Base-by-base conservation (phyloP, 2,113 vertebrate species). In the Ramphastos sulfuratus region DNA sequence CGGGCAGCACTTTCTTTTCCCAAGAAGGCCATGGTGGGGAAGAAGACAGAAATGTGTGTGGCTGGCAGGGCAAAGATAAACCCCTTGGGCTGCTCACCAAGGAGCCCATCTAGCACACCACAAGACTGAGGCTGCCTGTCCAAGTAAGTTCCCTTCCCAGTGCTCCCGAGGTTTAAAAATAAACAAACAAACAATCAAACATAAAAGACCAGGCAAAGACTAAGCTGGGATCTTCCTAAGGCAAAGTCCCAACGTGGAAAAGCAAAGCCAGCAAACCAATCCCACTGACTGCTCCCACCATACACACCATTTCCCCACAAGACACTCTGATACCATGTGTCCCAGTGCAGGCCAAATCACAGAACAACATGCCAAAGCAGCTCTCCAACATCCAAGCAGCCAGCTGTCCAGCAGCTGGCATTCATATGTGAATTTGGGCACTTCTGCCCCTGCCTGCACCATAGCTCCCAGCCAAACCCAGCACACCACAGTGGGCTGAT, bases 401-500 rank as follows among this genome's bases (percentile, higher is more conserved):
- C 25, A 58, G 25, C 27, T 25, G 50, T 59, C 30, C 17, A 42
- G 71, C 52, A 85, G 39, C 2, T 0, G 54, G 46, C 5, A 44
- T 35, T 50, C 10, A 4, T 0, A 1, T 0, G 1, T 52, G 25
- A 9, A 65, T 9, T n/a, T 37, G 13, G 12, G 31, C 55, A 77
- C 33, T 31, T 42, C 76, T 63, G 56, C 11, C 74, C 37, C 58
- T 48, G 20, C 21, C 30, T 7, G 4, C 15, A 5, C 6, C 27
- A n/a, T 37, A 63, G 5, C 42, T 55, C 56, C 66, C 73, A 78
- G 54, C 12, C 44, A 30, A 50, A 60, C 4, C 48, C 70, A 66
- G 55, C 14, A 50, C 10, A 4, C 28, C 8, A 5, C 0, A 0
- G 15, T 1, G 17, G 54, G 46, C 17, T 2, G 0, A 73, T 7